A percentile compares a stretch with the other conserved stretches of the same genome.
These are phyloP conservation scores for Pseudoatta argentina DNA, from an alignment of 1,140 invertebrate genomes.

Conservation along the genomic window DNA sequence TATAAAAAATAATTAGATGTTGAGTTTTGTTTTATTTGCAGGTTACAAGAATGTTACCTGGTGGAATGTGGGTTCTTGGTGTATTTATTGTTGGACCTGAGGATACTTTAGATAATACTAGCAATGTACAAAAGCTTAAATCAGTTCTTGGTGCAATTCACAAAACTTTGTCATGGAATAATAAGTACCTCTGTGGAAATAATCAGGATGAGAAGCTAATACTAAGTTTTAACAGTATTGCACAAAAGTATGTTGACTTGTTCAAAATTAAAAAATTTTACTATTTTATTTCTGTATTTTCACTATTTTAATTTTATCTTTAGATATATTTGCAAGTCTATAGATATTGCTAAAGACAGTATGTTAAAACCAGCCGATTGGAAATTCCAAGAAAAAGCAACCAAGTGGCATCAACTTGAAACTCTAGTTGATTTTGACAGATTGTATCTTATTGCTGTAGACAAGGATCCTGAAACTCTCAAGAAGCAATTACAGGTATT, in stretches of 20 bases:
- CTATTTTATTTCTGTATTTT: not conserved
- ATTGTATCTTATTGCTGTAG: constrained; percentile 88
- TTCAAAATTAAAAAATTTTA: not conserved
- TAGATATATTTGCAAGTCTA: constrained; percentile 80
- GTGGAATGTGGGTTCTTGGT: constrained; percentile 92
- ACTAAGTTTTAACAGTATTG: constrained; percentile 85
- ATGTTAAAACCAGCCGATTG: constrained; percentile 88
- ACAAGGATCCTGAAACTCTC: constrained; percentile 87
- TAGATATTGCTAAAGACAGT: constrained; percentile 74
- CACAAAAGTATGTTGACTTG: constrained; percentile 81
- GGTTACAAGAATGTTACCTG: constrained; percentile 93
- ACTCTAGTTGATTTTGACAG: constrained; percentile 90
- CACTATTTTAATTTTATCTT: constrained; percentile 79
- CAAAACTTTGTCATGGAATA: constrained; percentile 86
- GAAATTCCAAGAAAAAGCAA: constrained; percentile 89
- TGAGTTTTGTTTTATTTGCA: constrained; percentile 73
- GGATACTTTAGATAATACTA: constrained; percentile 88
- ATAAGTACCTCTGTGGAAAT: constrained; percentile 88
- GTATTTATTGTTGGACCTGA: constrained; percentile 88
- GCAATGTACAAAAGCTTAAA: constrained; percentile 86
- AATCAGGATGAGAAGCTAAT: constrained; percentile 85
- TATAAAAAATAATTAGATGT: constrained; percentile 16
- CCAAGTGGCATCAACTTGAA: constrained; percentile 91
- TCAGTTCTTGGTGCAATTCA: constrained; percentile 87
- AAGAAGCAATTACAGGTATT: constrained; percentile 90